Evolutionary conservation across 2,113 vertebrate species (phyloP).

Genomic region (Ceyx margarethae): DNA sequence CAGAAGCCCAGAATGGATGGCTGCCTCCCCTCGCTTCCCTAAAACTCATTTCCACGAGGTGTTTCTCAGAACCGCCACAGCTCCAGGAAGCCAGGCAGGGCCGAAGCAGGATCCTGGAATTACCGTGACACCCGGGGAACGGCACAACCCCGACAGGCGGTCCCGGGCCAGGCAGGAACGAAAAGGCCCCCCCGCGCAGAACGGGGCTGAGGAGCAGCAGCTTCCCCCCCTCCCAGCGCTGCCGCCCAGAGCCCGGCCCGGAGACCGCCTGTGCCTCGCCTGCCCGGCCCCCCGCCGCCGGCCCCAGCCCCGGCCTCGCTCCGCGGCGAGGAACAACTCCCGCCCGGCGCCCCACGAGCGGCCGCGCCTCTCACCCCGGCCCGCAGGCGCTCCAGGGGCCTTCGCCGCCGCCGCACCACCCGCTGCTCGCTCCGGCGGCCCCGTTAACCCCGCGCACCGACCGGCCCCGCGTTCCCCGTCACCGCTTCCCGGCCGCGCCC

Average conservation of each 20-base stretch:
- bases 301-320: too few species aligned
- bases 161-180: not conserved
- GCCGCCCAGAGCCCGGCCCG: too few species aligned
- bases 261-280: not conserved
- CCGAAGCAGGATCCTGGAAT: fast-evolving
- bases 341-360: fast-evolving
- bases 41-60: not conserved
- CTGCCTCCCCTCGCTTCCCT: not conserved
- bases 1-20: not conserved
- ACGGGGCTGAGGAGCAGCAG: fast-evolving
- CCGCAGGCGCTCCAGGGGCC: not conserved
- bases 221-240: too few species aligned
- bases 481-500: not conserved
- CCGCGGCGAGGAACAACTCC: fast-evolving
- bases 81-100: not conserved
- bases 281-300: not conserved
- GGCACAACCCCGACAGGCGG: not conserved
- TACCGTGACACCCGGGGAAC: not conserved
- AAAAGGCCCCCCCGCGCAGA: too few species aligned
- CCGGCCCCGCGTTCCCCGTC: not conserved
- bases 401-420: not conserved
- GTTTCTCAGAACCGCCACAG: not conserved
- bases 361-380: not conserved
- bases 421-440: fast-evolving
- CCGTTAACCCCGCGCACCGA: not conserved